These are phyloP conservation scores for Aramus guarauna DNA, from an alignment of 2,113 vertebrate genomes.

Conservation along the genomic window DNA sequence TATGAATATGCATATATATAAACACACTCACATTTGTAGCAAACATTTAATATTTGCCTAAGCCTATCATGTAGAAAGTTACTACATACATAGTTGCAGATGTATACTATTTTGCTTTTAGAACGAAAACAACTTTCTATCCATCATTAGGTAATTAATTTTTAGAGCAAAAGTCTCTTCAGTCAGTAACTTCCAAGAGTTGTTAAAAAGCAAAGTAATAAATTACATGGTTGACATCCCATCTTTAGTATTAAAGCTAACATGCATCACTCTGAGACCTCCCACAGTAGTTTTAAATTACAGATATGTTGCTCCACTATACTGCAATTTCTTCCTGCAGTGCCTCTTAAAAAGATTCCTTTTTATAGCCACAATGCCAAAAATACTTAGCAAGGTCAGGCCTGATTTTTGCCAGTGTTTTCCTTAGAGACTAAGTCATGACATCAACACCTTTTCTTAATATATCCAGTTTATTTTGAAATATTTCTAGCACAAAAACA, in stretches of 20 bases:
- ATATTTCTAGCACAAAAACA: constrained; percentile 23
- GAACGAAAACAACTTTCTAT: not conserved
- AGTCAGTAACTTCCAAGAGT: not conserved
- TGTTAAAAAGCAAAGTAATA: not conserved
- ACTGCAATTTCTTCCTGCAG: constrained; percentile 39
- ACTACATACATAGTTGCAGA: not conserved
- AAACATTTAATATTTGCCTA: not conserved
- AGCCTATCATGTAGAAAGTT: not conserved
- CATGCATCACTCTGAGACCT: constrained; percentile 12
- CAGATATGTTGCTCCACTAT: not conserved
- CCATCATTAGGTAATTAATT: not conserved
- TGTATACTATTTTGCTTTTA: not conserved
- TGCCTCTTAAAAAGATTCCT: constrained; percentile 33
- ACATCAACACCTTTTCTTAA: constrained; percentile 57
- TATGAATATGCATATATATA: not conserved
- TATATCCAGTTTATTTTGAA: constrained; percentile 39
- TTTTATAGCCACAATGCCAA: constrained; percentile 55
- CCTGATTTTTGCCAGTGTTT: constrained; percentile 57
- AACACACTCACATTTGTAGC: not conserved
- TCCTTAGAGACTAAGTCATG: constrained; percentile 48
- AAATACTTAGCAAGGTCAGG: constrained; percentile 60
- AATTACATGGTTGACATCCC: not conserved
- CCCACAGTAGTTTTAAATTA: constrained; percentile 43
- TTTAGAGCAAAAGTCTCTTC: not conserved
- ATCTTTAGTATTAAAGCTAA: constrained; percentile 8